Base-by-base conservation (phyloP, 2,797 vertebrate species). In the Phoeniculus purpureus region DNA sequence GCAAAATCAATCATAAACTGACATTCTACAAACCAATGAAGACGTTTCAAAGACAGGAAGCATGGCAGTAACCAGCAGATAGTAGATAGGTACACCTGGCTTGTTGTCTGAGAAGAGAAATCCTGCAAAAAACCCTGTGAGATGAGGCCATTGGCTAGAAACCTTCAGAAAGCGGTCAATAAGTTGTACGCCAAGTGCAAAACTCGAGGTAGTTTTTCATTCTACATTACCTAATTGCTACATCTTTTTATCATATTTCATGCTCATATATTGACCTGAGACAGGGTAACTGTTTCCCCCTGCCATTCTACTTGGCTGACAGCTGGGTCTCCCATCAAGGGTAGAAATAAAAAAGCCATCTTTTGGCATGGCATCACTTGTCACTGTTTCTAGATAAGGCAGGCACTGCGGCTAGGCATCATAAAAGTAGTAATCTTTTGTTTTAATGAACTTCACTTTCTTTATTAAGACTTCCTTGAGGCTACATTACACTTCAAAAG, bases 1-100 rank as follows among this genome's bases (percentile, higher is more conserved):
- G 37, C n/a, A 90, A 85, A 87, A 90, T 75, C 58, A 93, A 72
- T 91, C 74, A 67, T 17, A 81, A 95, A 76, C 52, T 90, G 90
- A 58, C 73, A 71, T 82, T 60, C 75, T 76, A 40, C 56, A 86
- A 87, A 85, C 52, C 50, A 78, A 43, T 23, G 67, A 92, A 89
- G 64, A 73, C 12, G 25, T 74, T 93, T 82, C 82, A 90, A 87
- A 86, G 80, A 80, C 68, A 81, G 72, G 66, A 89, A 93, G 74
- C 51, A 75, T 0, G 3, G 51, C 62, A 80, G 66, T 4, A 81
- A 64, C 52, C 32, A 81, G 65, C 71, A 81, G 77, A 79, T 40
- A 54, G 85, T 58, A 67, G 22, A 10, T 1, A 25, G 32, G 37
- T 21, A 45, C 37, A 37, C 37, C 2, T 1, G 19, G 34, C 9